A percentile compares a stretch with the other conserved stretches of the same genome.
phyloP scores from a whole-genome alignment of 2,113 vertebrate species.

The Ascaphus truei region DNA sequence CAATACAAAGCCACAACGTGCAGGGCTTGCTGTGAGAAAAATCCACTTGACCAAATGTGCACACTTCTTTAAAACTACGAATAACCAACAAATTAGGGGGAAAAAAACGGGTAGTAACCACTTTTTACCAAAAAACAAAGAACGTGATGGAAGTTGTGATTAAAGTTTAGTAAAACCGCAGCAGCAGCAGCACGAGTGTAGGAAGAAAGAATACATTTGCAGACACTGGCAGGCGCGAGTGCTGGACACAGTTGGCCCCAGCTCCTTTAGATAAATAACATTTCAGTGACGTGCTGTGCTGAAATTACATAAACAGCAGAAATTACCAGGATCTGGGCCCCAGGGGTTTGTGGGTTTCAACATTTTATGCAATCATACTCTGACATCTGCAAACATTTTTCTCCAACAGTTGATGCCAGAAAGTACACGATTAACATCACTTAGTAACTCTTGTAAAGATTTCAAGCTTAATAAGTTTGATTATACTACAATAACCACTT shows the following conservation, averaged over 20 bases:
- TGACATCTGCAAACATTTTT: slow-evolving; percentile 69
- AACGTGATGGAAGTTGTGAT: not conserved
- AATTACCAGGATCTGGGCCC: slow-evolving; percentile 59
- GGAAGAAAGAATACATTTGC: slow-evolving; percentile 63
- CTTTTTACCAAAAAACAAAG: not conserved
- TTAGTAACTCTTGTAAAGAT: slow-evolving; percentile 49
- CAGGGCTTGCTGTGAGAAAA: too few species aligned
- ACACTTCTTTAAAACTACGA: too few species aligned
- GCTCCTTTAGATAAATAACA: slow-evolving; percentile 72
- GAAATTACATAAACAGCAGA: slow-evolving; percentile 80
- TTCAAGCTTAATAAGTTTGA: slow-evolving; percentile 56
- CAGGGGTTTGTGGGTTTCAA: slow-evolving; percentile 55
- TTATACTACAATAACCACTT: slow-evolving; percentile 59
- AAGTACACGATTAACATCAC: slow-evolving; percentile 47
- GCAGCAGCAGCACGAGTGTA: slow-evolving; percentile 43
- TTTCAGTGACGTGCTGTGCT: slow-evolving; percentile 55
- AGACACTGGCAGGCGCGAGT: slow-evolving; percentile 58
- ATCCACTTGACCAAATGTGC: too few species aligned
- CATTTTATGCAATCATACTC: slow-evolving; percentile 63
- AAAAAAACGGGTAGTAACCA: not conserved
- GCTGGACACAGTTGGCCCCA: slow-evolving; percentile 61
- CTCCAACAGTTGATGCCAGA: slow-evolving; percentile 56
- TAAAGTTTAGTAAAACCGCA: slow-evolving; percentile 42
- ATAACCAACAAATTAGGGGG: too few species aligned
- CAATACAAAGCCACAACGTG: too few species aligned